Evolutionary conservation across 2,888 invertebrate species (phyloP), one percentile per base, ranked within the genome.

Genomic region (Noctuana brunneofusca): DNA sequence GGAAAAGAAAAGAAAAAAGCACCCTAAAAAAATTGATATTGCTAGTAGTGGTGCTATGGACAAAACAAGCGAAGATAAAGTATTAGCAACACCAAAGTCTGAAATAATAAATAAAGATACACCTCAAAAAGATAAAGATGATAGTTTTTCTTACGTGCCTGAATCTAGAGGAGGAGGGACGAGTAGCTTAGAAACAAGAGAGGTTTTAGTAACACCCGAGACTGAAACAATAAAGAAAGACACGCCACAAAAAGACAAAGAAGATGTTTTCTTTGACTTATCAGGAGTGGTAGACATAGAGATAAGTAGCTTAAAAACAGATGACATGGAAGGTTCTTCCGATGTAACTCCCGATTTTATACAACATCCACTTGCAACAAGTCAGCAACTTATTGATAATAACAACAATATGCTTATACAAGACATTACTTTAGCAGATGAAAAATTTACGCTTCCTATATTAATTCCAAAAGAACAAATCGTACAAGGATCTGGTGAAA

Each of bases 401-500:
- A 90, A 89, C 60, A 90, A 88, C 54, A 89, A 86, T 63, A 86
- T 76, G 46, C 52, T 79, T 2, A 89, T 89, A 64, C 78, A 79
- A 71, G 89, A 90, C 76, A 74, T 89, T 32, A 71, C 71, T 27
- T 64, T 72, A 57, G 38, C 70, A 5, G 76, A 77, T 54, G 78
- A 78, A 24, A 78, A 75, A 59, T 65, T 76, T 55, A 69, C 64
- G 12, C 71, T 78, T 55, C 75, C 78, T 24, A 38, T 73, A 48
- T 65, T 69, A 50, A 60, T 71, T 49, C 71, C 76, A 5, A 69
- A 72, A 30, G 73, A 75, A 32, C 81, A 85, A 12, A 63, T 81
- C 8, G 70, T 86, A 46, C 72, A 78, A 69, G 79, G 78, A 5
- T 80, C 80, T 5, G 81, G 79, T 14, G 81, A 77, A 69, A 75